Base-by-base conservation (phyloP, 2,113 vertebrate species). In the Podilymbus podiceps region DNA sequence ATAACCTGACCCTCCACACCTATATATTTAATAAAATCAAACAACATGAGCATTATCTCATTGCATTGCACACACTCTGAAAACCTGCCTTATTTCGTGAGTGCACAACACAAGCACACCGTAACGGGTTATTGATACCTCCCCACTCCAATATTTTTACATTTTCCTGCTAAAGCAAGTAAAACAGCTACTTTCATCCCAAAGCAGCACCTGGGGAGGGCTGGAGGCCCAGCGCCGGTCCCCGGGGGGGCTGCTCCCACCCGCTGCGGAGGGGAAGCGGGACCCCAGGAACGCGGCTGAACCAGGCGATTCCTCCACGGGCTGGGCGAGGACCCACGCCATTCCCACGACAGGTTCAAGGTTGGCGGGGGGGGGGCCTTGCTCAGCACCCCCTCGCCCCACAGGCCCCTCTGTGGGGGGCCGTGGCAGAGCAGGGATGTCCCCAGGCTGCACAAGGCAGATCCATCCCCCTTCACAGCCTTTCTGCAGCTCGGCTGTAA, bases 51-150 rank as follows among this genome's bases (percentile, higher is more conserved):
- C 23, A 3, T 63, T 28, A 31, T 74, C 59, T 44, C 38, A 38
- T 62, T 21, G 44, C 38, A 38, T 62, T 15, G 20, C 42, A 24
- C 4, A n/a, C 2, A 5, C 19, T 22, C 44, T 1, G n/a, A 19
- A 73, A 58, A 14, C 2, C 2, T 38, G 17, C 24, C 20, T 58
- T 6, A 24, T 55, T 27, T 56, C 33, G 10, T 4, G 13, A 30
- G 28, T 2, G 20, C 42, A 6, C 24, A 10, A 6, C 44, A 6
- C 0, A 5, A 28, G 50, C 22, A 1, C 31, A 1, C 35, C 4
- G 10, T 8, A 27, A 33, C 4, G 3, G 3, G 10, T 46, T 30
- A 27, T 5, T 4, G 18, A 15, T 3, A 12, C 5, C 35, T n/a
- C 9, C 47, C 7, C 14, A 3, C 13, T 9, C 18, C 12, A 21